Conservation (phyloP, 1,140 invertebrate genomes). For the Centruroides vittatus region DNA sequence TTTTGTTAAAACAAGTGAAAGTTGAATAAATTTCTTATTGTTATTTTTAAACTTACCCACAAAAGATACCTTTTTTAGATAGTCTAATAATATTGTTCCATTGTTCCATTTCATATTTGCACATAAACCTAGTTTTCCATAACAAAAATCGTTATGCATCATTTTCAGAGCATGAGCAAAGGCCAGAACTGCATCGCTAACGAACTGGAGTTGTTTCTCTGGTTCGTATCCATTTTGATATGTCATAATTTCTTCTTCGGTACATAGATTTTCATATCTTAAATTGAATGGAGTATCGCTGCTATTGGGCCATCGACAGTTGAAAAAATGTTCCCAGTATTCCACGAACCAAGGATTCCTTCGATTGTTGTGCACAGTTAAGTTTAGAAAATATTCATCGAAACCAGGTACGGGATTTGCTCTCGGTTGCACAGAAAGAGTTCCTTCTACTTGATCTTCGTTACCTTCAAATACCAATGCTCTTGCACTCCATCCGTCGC, state of each 20-base stretch:
- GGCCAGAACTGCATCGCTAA: constrained; percentile 79
- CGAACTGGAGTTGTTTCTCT: constrained; percentile 80
- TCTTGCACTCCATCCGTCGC: constrained; percentile 80
- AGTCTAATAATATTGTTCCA: constrained; percentile 63
- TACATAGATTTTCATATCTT: constrained; percentile 38
- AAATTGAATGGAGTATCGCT: constrained; percentile 63
- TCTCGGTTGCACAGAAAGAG: constrained; percentile 76
- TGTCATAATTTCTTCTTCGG: constrained; percentile 33
- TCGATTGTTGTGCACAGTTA: constrained; percentile 71
- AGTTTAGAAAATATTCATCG: constrained; percentile 68
- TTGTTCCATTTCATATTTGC: constrained; percentile 74
- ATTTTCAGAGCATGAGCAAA: constrained; percentile 76
- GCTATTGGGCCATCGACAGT: constrained; percentile 44
- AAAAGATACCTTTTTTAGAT: constrained; percentile 68
- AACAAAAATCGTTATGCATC: constrained; percentile 68
- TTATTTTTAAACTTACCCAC: constrained; percentile 42
- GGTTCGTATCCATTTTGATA: constrained; percentile 50
- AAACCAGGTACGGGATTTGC: constrained; percentile 75
- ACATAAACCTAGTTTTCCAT: constrained; percentile 53
- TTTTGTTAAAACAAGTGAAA: no score
- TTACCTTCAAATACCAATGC: constrained; percentile 75
- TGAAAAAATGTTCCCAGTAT: constrained; percentile 86
- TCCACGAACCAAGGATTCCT: constrained; percentile 90
- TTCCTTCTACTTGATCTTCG: constrained; percentile 54
- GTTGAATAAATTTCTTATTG: no score